Evolutionary conservation across 53 echinoderm and acorn worm species (phyloP).

Genomic region (Luidia sarsii): DNA sequence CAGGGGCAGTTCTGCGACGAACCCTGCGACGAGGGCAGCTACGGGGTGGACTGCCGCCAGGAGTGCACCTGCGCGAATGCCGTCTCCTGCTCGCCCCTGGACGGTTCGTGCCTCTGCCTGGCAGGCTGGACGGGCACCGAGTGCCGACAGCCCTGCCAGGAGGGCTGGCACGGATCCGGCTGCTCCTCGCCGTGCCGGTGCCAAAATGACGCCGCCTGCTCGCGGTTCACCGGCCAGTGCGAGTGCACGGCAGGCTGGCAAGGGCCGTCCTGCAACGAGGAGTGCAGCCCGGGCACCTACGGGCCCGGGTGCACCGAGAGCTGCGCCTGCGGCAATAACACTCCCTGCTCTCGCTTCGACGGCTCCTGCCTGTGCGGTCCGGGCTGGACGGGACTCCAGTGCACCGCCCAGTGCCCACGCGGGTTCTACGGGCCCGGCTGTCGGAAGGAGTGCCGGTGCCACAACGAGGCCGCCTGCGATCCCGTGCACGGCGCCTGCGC

Average conservation of each 20-base stretch:
- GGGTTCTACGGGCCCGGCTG: slow-evolving; percentile 55
- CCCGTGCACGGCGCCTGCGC: slow-evolving; percentile 52
- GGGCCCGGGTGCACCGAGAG: slow-evolving; percentile 62
- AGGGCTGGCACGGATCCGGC: slow-evolving; percentile 52
- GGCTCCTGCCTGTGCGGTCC: slow-evolving; percentile 62
- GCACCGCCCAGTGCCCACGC: slow-evolving; percentile 23
- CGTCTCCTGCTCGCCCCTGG: slow-evolving; percentile 53
- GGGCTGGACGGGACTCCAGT: slow-evolving; percentile 62
- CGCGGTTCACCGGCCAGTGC: slow-evolving; percentile 71
- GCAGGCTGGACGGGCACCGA: slow-evolving; percentile 77
- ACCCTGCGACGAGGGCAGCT: slow-evolving; percentile 33
- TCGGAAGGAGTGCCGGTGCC: slow-evolving; percentile 47
- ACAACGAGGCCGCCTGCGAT: slow-evolving; percentile 55
- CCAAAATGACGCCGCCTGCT: slow-evolving; percentile 70
- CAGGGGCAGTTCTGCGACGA: slow-evolving; percentile 34
- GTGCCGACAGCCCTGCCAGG: slow-evolving; percentile 54
- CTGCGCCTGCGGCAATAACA: slow-evolving; percentile 70
- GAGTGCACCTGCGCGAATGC: slow-evolving; percentile 54
- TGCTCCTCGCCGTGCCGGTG: slow-evolving; percentile 73
- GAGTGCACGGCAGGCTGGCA: slow-evolving; percentile 79
- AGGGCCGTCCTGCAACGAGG: slow-evolving; percentile 61
- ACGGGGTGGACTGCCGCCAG: slow-evolving; percentile 29
- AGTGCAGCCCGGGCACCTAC: slow-evolving; percentile 63
- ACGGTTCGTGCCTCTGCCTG: slow-evolving; percentile 75
- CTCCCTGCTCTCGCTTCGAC: slow-evolving; percentile 42